Evolutionary conservation across 1,140 invertebrate species (phyloP).

Genomic region (Araneus ventricosus): DNA sequence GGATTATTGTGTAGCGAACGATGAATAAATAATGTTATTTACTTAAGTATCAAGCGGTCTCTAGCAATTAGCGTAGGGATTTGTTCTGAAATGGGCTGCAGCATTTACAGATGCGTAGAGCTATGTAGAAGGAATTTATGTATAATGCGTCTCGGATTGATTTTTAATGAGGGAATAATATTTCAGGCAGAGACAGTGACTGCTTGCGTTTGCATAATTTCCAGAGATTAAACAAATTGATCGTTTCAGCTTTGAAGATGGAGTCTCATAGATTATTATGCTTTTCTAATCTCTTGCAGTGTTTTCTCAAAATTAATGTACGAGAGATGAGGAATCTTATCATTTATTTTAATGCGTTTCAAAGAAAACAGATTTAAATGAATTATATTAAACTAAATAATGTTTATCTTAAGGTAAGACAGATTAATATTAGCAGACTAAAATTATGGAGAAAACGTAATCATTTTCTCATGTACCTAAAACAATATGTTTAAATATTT

Average conservation of each 20-base stretch:
- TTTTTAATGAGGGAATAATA: constrained; percentile 9
- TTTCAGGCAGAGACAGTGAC: background rate
- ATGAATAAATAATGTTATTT: constrained; percentile 41
- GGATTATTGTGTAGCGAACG: background rate
- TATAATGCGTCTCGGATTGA: background rate
- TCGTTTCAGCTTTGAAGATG: background rate
- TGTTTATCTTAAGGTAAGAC: too few species aligned
- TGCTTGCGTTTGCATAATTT: background rate
- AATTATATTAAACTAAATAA: too few species aligned
- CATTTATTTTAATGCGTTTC: too few species aligned
- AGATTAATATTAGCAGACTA: too few species aligned
- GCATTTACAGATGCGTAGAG: background rate
- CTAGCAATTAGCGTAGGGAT: background rate
- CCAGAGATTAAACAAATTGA: background rate
- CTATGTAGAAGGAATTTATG: background rate
- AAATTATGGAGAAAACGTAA: too few species aligned
- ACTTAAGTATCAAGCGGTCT: constrained; percentile 20
- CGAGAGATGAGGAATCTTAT: background rate
- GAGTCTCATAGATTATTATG: background rate
- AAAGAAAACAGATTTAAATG: too few species aligned
- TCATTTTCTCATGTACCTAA: too few species aligned
- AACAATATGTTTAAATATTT: too few species aligned
- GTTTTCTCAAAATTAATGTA: background rate
- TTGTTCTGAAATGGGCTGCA: background rate
- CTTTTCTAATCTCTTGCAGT: background rate